A percentile compares a stretch with the other conserved stretches of the same genome.
These are phyloP conservation scores for Patella caerulea DNA, from an alignment of 2,888 invertebrate species.

Conservation along the genomic window DNA sequence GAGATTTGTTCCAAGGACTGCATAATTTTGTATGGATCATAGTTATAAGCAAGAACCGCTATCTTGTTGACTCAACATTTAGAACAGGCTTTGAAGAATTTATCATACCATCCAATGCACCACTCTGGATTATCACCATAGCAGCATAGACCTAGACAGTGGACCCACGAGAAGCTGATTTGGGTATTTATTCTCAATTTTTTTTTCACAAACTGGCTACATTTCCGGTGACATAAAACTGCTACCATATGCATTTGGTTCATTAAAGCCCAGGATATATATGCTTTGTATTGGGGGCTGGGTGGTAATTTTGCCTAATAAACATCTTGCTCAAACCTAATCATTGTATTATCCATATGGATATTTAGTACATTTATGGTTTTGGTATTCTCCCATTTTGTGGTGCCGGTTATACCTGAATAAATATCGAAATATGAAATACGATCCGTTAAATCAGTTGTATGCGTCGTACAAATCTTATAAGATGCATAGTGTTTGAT, in stretches of 20 bases:
- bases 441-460: too few species aligned
- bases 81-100: conserved; percentile 43
- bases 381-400: conserved; percentile 18
- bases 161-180: conserved; percentile 29
- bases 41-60: conserved; percentile 46
- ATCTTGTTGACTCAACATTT: conserved; percentile 47
- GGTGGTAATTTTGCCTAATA: conserved; percentile 20
- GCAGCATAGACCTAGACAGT: not conserved
- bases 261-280: conserved; percentile 49
- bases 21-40: conserved; percentile 38
- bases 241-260: conserved; percentile 46
- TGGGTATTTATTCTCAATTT: conserved; percentile 35
- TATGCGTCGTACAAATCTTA: too few species aligned
- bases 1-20: conserved; percentile 32
- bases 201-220: conserved; percentile 41
- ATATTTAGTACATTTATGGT: conserved; percentile 20
- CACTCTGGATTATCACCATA: conserved; percentile 23
- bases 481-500: too few species aligned
- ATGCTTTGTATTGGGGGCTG: conserved; percentile 25
- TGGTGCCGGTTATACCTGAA: conserved; percentile 36
- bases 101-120: conserved; percentile 43
- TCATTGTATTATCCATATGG: conserved; percentile 36
- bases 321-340: conserved; percentile 40
- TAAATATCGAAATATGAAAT: not conserved
- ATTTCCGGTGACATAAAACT: conserved; percentile 42